A percentile compares a stretch with the other conserved stretches of the same genome.
Conservation (phyloP, 2,113 vertebrate genomes). For the Psophia crepitans region DNA sequence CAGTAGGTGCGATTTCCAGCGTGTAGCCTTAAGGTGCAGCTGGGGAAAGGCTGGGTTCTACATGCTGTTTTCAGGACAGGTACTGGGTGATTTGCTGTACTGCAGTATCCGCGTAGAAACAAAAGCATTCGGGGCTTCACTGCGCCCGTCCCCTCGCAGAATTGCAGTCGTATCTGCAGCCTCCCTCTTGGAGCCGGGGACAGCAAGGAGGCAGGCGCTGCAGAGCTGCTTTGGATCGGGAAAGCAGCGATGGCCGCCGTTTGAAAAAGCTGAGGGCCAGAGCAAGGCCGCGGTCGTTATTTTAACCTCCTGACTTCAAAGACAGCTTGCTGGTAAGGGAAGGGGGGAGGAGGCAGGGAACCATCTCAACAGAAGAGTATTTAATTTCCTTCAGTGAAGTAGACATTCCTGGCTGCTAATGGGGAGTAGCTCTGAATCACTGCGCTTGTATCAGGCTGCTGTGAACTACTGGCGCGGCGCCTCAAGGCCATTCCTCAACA, state of each 20-base stretch:
- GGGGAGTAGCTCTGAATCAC: conserved; percentile 82
- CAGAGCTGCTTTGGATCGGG: neutral
- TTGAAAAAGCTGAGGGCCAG: conserved; percentile 59
- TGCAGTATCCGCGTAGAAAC: neutral
- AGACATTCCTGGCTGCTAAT: conserved; percentile 79
- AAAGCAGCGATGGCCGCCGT: conserved; percentile 67
- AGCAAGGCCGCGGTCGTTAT: conserved; percentile 75
- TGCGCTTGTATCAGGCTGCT: conserved; percentile 77
- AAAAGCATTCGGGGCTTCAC: neutral
- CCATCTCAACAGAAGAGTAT: conserved; percentile 80
- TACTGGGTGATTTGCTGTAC: neutral
- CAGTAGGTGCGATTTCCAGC: neutral
- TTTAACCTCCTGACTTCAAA: conserved; percentile 88
- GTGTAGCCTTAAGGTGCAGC: neutral
- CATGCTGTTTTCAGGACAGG: neutral
- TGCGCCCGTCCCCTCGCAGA: neutral
- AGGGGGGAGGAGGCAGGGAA: conserved; percentile 49
- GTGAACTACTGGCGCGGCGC: conserved; percentile 77
- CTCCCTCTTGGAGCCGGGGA: neutral
- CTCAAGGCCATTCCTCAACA: conserved; percentile 79
- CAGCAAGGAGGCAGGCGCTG: neutral
- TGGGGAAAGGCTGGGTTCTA: neutral
- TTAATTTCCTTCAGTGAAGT: conserved; percentile 81
- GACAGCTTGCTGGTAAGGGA: conserved; percentile 38
- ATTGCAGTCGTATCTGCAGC: neutral